These are phyloP conservation scores for Drosophila pruinosa DNA, from an alignment of 1,140 invertebrate species.

Conservation along the genomic window DNA sequence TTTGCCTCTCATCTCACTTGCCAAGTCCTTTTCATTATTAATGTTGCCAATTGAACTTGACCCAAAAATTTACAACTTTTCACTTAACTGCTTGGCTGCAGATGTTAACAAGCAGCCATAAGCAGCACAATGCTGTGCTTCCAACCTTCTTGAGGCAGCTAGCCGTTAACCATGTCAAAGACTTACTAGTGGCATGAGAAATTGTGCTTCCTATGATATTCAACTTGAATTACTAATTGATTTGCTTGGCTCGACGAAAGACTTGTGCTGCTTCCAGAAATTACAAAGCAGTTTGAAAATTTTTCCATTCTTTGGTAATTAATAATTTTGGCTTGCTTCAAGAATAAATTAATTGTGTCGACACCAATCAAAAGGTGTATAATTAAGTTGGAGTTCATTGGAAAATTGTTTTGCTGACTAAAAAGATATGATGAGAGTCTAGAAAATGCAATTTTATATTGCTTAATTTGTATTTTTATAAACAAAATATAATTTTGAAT, in stretches of 20 bases:
- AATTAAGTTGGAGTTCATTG: not conserved
- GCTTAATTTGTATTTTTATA: too few relatives aligned
- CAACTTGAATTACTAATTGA: conserved; percentile 24
- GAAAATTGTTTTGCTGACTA: not conserved
- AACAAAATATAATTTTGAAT: too few relatives aligned
- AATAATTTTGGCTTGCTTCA: conserved; percentile 18
- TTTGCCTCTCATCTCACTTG: conserved; percentile 40
- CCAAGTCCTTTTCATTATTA: conserved; percentile 71
- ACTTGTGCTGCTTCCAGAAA: not conserved
- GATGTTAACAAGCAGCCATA: conserved; percentile 36
- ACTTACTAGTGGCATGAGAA: not conserved
- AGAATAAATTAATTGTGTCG: not conserved
- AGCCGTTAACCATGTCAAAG: not conserved
- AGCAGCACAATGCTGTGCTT: not conserved
- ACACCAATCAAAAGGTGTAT: conserved; percentile 5
- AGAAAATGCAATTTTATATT: not conserved
- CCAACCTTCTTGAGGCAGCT: not conserved
- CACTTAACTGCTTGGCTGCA: conserved; percentile 27
- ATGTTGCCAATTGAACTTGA: conserved; percentile 74
- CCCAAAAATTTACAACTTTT: conserved; percentile 55
- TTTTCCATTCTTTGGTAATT: not conserved
- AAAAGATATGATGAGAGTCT: not conserved
- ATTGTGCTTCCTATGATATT: conserved; percentile 2
- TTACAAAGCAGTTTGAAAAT: not conserved
- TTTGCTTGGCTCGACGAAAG: not conserved